Percentiles rank a stretch among this genome's conserved stretches.
phyloP scores from a whole-genome alignment of 2,113 vertebrate species.

The Vicugna pacos region DNA sequence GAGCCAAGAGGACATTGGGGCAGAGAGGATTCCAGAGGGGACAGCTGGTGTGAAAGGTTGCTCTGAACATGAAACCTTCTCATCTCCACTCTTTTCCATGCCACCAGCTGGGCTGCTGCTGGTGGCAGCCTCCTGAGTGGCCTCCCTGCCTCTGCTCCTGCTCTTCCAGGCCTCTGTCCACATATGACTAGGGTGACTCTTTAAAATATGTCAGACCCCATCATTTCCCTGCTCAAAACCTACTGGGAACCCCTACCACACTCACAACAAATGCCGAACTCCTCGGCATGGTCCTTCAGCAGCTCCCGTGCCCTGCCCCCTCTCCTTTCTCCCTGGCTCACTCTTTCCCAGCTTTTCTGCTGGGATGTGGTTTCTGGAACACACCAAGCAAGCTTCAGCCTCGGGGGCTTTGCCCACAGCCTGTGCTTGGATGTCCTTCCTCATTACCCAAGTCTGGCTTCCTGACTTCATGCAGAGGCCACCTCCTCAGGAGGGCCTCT shows the following conservation, averaged over 20 bases:
- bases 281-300: background rate
- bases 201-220: background rate
- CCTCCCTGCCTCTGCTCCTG: background rate
- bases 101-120: background rate
- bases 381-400: background rate
- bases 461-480: background rate
- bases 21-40: background rate
- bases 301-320: rapidly evolving
- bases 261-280: background rate
- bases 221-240: background rate
- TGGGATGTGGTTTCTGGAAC: background rate
- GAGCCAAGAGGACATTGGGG: background rate
- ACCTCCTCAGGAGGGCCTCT: background rate
- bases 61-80: background rate
- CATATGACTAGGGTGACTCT: background rate
- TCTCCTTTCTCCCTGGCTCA: background rate
- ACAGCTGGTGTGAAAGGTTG: background rate
- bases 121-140: background rate
- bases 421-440: background rate
- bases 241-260: background rate
- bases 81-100: rapidly evolving
- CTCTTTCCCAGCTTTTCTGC: background rate
- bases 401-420: background rate
- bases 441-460: background rate
- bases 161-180: background rate